Conservation (phyloP, 2,888 invertebrate species). For the Apantesis nais region DNA sequence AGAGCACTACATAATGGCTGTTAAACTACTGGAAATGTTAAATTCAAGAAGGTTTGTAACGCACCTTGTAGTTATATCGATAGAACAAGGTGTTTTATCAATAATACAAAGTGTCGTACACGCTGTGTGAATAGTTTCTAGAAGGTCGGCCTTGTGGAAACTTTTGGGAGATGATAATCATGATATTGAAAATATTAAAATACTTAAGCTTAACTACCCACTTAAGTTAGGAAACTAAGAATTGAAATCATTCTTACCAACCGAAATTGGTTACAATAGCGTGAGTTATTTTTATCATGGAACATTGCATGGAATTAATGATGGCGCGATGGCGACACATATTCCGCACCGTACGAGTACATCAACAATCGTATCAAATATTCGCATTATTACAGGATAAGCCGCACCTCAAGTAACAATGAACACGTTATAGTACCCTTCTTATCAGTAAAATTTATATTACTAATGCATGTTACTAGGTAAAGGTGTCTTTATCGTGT, state of each 20-base stretch:
- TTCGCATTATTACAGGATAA: conserved; percentile 4
- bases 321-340: background rate
- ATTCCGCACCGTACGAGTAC: background rate
- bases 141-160: background rate
- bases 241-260: background rate
- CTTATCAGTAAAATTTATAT: conserved; percentile 12
- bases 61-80: too few relatives aligned
- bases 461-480: conserved; percentile 14
- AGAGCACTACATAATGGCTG: too few relatives aligned
- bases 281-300: background rate
- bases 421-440: conserved; percentile 10
- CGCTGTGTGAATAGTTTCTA: background rate
- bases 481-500: conserved; percentile 2
- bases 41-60: too few relatives aligned
- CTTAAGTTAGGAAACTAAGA: background rate
- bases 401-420: conserved; percentile 16
- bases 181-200: background rate
- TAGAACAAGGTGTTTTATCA: too few relatives aligned
- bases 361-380: background rate
- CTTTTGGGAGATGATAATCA: background rate
- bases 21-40: too few relatives aligned
- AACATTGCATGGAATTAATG: too few relatives aligned
- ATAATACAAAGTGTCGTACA: too few relatives aligned
- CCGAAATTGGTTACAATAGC: background rate
- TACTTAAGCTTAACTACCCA: background rate